Conservation (phyloP, 2,113 vertebrate species). For the Desmodus rotundus region DNA sequence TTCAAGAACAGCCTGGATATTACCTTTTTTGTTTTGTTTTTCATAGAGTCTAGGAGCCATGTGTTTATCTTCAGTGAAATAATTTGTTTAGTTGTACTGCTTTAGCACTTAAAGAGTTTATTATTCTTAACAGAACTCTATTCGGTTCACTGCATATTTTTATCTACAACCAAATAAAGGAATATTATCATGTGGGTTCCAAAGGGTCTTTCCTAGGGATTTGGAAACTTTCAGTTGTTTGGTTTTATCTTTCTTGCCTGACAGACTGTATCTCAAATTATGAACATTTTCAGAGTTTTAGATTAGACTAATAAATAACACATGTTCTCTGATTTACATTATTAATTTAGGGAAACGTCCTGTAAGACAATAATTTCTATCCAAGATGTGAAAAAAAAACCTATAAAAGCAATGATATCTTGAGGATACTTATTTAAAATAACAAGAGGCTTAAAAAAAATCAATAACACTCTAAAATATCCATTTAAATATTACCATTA, state of each 20-base stretch:
- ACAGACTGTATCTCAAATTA: background rate
- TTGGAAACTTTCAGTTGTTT: constrained; percentile 19
- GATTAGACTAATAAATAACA: constrained; percentile 19
- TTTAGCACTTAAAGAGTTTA: background rate
- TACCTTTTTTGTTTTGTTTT: background rate
- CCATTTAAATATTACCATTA: constrained; percentile 30
- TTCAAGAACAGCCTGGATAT: background rate
- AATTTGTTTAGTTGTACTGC: background rate
- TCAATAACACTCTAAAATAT: constrained; percentile 1
- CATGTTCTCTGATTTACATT: background rate
- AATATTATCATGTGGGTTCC: background rate
- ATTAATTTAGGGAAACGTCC: constrained; percentile 14
- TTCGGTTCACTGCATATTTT: background rate
- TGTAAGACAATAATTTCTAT: constrained; percentile 26
- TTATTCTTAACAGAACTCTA: background rate
- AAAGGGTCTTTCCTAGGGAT: background rate
- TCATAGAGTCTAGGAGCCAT: background rate
- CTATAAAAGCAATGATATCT: background rate
- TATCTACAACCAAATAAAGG: constrained; percentile 12
- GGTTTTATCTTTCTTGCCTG: background rate
- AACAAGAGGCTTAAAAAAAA: constrained; percentile 22
- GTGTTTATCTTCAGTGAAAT: background rate
- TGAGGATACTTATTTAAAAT: constrained; percentile 1
- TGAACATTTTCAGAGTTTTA: background rate
- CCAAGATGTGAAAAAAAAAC: background rate